Percentiles rank a stretch among this genome's conserved stretches.
Evolutionary conservation across 2,888 invertebrate species (phyloP).

Genomic region (Pachycephus smyrnensis): DNA sequence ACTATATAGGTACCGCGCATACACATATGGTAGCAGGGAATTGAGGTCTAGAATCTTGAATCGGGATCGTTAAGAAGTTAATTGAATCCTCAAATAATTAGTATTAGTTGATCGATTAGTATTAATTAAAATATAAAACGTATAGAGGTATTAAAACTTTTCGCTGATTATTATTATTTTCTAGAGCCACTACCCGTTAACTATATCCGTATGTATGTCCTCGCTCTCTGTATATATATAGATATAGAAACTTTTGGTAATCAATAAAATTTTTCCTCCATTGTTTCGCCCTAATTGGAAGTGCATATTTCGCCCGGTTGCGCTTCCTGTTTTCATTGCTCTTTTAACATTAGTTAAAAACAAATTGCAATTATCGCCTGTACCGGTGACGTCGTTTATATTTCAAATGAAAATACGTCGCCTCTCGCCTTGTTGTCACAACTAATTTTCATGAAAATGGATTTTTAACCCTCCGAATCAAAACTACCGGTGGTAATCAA

Average conservation of each 20-base stretch:
- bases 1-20: neutral
- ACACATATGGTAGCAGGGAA: neutral
- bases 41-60: neutral
- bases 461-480: neutral
- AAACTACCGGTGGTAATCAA: neutral
- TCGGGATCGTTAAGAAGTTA: neutral
- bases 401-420: neutral
- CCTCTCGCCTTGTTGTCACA: neutral
- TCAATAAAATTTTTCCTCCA: constrained; percentile 4
- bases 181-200: neutral
- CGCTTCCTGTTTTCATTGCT: neutral
- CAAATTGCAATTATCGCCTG: neutral
- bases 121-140: neutral
- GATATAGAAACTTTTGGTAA: neutral
- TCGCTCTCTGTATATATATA: neutral
- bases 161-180: neutral
- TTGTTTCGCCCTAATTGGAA: constrained; percentile 23
- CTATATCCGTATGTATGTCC: neutral
- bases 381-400: neutral
- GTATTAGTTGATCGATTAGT: neutral
- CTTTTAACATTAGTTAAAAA: neutral
- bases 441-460: neutral
- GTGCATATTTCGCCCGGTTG: constrained; percentile 10
- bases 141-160: neutral
- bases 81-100: neutral